phyloP scores from a whole-genome alignment of 23 tunicate genomes.

The Oikopleura vanhoeffeni region DNA sequence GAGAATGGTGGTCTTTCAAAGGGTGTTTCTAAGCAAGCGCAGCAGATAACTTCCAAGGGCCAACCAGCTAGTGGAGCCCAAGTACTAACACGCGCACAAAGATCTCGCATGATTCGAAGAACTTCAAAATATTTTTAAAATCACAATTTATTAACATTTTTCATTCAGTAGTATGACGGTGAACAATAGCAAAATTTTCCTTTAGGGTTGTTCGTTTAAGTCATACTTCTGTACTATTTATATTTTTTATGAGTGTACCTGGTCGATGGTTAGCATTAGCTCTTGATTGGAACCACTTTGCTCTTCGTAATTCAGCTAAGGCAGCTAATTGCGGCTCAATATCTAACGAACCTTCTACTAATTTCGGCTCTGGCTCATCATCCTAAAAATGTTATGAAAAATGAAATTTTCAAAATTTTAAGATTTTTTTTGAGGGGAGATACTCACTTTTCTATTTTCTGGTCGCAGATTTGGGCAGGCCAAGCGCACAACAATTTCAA shows the following conservation, averaged over 20 bases:
- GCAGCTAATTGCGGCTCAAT: constrained; percentile 16
- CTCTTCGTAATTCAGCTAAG: constrained; percentile 35
- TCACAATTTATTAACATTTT: no score
- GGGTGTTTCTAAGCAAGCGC: not conserved
- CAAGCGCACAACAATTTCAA: not conserved
- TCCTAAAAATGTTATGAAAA: not conserved
- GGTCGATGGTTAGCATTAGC: not conserved
- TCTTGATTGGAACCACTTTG: constrained; percentile 47
- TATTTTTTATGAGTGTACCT: not conserved
- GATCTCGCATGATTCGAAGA: constrained; percentile 30
- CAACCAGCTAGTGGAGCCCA: constrained; percentile 35
- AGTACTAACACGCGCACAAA: constrained; percentile 25
- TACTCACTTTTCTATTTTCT: not conserved
- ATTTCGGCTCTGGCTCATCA: not conserved
- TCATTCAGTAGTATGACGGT: no score
- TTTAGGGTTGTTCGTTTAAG: no score
- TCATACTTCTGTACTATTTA: not conserved
- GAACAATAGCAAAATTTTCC: no score
- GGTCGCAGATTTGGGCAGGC: not conserved
- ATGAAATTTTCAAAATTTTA: no score
- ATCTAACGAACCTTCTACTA: not conserved
- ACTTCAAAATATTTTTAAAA: no score
- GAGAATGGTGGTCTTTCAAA: not conserved
- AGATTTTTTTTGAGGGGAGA: not conserved
- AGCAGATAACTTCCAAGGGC: constrained; percentile 4